These are phyloP conservation scores for Cantharis flavilabris DNA, from an alignment of 2,888 invertebrate species.

Conservation along the genomic window DNA sequence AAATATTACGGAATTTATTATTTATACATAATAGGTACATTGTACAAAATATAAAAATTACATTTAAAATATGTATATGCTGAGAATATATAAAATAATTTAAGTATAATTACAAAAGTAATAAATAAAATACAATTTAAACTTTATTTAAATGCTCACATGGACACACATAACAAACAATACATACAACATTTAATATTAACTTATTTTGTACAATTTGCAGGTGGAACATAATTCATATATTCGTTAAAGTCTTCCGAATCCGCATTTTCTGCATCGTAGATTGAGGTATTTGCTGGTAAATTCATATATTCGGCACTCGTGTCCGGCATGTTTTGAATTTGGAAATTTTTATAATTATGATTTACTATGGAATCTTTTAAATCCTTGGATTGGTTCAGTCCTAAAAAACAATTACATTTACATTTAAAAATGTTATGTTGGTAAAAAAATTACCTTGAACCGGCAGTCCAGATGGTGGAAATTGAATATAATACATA, in stretches of 20 bases:
- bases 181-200: conserved; percentile 8
- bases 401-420: conserved; percentile 30
- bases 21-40: background rate
- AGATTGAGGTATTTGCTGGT: conserved; percentile 9
- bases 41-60: conserved; percentile 24
- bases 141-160: conserved; percentile 22
- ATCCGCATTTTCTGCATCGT: background rate
- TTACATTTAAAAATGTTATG: no score
- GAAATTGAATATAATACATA: conserved; percentile 60
- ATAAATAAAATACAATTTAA: conserved; percentile 27
- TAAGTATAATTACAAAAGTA: conserved; percentile 18
- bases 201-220: conserved; percentile 6
- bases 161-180: conserved; percentile 14
- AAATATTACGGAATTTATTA: background rate
- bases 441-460: conserved; percentile 44
- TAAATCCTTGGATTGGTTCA: background rate
- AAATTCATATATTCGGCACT: conserved; percentile 43
- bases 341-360: background rate
- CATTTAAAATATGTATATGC: conserved; percentile 14
- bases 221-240: conserved; percentile 46
- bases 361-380: background rate
- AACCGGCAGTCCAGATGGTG: conserved; percentile 59
- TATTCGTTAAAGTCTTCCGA: conserved; percentile 43
- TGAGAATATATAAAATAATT: conserved; percentile 17
- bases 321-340: conserved; percentile 16